Evolutionary conservation across 2,888 invertebrate genomes (phyloP).

Genomic region (Parapristionchus giblindavisi): DNA sequence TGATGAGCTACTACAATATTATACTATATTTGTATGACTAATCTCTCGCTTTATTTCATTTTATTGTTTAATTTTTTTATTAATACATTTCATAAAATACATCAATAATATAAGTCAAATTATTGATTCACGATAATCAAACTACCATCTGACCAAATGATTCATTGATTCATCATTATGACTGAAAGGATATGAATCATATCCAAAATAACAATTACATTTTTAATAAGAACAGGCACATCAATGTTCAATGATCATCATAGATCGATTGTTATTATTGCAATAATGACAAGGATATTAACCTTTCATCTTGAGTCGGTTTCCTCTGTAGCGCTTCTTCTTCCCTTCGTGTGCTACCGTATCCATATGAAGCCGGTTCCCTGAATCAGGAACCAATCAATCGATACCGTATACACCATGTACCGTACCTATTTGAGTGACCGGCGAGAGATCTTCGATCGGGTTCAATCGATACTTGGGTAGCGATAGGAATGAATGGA

Average conservation of each 20-base stretch:
- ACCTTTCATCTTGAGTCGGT: conserved; percentile 29
- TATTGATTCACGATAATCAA: too few species aligned
- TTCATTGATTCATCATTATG: too few species aligned
- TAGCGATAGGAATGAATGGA: conserved; percentile 68
- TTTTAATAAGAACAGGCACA: too few species aligned
- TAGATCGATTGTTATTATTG: conserved; percentile 1
- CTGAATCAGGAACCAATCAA: conserved; percentile 29
- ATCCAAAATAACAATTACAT: too few species aligned
- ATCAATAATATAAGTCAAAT: too few species aligned
- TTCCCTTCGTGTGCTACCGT: conserved; percentile 40
- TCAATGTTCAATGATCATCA: not conserved
- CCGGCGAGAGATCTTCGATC: conserved; percentile 26
- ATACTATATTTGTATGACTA: not conserved
- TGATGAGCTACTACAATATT: conserved; percentile 20
- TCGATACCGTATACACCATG: not conserved
- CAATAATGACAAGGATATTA: too few species aligned
- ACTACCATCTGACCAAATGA: too few species aligned
- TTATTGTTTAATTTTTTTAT: not conserved
- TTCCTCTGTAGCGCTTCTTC: conserved; percentile 41
- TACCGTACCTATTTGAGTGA: conserved; percentile 27
- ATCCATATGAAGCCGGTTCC: conserved; percentile 34
- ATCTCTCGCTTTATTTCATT: not conserved
- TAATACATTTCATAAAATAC: not conserved
- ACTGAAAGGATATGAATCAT: too few species aligned
- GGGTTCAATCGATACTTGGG: conserved; percentile 56